Percentiles rank a stretch among this genome's conserved stretches.
phyloP scores from a whole-genome alignment of 2,113 vertebrate genomes.

The Dipodomys spectabilis region DNA sequence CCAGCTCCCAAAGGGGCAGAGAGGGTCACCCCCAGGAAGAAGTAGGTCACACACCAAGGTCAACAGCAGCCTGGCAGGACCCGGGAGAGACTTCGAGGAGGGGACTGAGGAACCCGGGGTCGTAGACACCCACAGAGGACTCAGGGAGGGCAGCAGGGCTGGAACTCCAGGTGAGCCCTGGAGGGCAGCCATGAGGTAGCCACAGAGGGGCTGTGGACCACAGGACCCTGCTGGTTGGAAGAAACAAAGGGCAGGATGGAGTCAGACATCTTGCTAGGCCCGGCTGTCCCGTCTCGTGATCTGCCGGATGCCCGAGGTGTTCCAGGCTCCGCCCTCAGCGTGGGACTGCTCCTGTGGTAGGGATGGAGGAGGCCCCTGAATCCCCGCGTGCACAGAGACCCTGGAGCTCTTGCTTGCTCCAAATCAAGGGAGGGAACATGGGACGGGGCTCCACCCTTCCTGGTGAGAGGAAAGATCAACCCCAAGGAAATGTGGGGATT shows the following conservation, averaged over 20 bases:
- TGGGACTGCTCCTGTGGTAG: too few species aligned
- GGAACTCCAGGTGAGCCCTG: background rate
- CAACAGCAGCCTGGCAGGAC: too few species aligned
- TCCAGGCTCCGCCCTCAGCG: rapidly evolving
- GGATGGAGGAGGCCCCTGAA: too few species aligned
- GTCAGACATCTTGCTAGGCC: background rate
- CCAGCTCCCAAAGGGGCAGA: rapidly evolving
- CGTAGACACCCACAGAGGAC: background rate
- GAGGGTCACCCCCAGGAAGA: background rate
- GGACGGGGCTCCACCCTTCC: background rate
- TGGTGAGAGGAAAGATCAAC: background rate
- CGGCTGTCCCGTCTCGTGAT: rapidly evolving
- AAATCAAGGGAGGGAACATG: too few species aligned
- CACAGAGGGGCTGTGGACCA: too few species aligned
- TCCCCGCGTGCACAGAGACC: too few species aligned
- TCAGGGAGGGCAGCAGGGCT: too few species aligned
- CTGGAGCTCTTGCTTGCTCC: background rate
- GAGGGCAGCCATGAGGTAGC: background rate
- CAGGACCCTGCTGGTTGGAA: rapidly evolving
- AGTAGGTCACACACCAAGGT: background rate
- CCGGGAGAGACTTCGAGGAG: background rate
- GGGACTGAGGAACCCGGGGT: background rate
- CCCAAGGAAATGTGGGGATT: too few species aligned
- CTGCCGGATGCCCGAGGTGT: rapidly evolving
- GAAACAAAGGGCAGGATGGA: rapidly evolving